Percentiles rank a stretch among this genome's conserved stretches.
phyloP scores from a whole-genome alignment of 92 coral and sea anemone genomes.

The Diadumene lineata region DNA sequence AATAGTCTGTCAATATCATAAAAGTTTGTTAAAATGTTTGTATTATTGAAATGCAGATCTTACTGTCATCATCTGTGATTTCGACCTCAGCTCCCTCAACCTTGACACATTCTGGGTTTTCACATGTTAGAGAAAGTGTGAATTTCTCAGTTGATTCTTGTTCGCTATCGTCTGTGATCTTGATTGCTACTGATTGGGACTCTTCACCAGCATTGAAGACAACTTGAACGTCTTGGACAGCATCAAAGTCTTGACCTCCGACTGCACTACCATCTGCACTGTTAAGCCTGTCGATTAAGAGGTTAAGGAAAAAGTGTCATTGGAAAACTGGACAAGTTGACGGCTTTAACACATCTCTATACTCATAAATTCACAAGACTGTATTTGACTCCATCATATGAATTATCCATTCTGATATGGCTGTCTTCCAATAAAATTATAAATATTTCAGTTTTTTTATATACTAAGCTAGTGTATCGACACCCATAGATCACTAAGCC shows the following conservation, averaged over 20 bases:
- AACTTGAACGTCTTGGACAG: not conserved
- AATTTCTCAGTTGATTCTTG: constrained; percentile 4
- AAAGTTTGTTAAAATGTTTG: not conserved
- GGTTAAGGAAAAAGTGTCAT: not conserved
- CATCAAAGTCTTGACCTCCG: constrained; percentile 8
- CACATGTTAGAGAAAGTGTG: not conserved
- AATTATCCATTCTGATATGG: not conserved
- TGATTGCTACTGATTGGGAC: not conserved
- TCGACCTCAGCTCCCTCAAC: not conserved
- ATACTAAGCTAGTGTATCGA: too few species aligned
- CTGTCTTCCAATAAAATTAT: not conserved
- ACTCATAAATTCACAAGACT: not conserved
- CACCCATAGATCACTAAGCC: too few species aligned
- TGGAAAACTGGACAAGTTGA: not conserved
- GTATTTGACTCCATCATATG: too few species aligned
- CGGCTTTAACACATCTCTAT: not conserved
- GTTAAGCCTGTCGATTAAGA: not conserved
- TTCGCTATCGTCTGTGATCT: constrained; percentile 4
- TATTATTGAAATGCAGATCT: not conserved
- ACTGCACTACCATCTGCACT: constrained; percentile 10
- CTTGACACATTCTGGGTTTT: constrained; percentile 7
- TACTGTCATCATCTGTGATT: constrained; percentile 10
- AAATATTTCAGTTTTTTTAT: not conserved
- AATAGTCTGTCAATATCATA: not conserved
- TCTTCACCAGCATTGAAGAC: not conserved